Base-by-base conservation (phyloP, 2,888 invertebrate species). In the Rhogogaster chlorosoma region DNA sequence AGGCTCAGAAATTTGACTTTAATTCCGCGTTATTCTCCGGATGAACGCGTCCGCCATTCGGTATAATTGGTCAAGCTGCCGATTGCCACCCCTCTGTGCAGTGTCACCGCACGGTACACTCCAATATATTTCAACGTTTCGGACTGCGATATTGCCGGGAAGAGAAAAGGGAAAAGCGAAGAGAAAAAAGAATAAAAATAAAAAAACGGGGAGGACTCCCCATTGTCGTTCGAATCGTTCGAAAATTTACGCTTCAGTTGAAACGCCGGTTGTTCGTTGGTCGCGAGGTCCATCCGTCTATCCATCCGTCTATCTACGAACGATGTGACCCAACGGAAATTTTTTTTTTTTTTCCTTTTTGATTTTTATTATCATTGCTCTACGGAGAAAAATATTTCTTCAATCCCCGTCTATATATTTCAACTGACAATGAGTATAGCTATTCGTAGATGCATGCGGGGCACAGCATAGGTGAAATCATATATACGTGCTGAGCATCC, bases 211-310 rank as follows among this genome's bases (percentile, higher is more conserved):
- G 32, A 38, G 57, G 80, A 80, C 57, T 61, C n/a, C 61, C 57
- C 61, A 80, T 80, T 80, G 80, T 80, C 80, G 80, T 80, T 38
- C 80, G 61, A 80, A 49, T 80, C 85, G 84, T 87, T 89, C 84
- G 89, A 86, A 89, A 90, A 90, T 90, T 90, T 89, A 90, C 88
- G 90, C 87, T 88, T 86, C 86, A 87, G 87, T 87, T 86, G 86
- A 87, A 87, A 87, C 87, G 87, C 87, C 84, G 86, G 29, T 57
- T 61, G 61, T 36, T 38, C 57, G 61, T 36, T 26, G n/a, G 42
- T 45, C n/a, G 71, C 38, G 38, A n/a, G 38, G 38, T 49, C 45
- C n/a, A 15, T 71, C 71, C 38, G 80, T 36, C 42, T n/a, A 12
- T 45, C 15, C 42, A 42, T 73, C 29, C 18, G 53, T 29, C 42